phyloP scores from a whole-genome alignment of 2,888 invertebrate species.

The Rapana venosa region DNA sequence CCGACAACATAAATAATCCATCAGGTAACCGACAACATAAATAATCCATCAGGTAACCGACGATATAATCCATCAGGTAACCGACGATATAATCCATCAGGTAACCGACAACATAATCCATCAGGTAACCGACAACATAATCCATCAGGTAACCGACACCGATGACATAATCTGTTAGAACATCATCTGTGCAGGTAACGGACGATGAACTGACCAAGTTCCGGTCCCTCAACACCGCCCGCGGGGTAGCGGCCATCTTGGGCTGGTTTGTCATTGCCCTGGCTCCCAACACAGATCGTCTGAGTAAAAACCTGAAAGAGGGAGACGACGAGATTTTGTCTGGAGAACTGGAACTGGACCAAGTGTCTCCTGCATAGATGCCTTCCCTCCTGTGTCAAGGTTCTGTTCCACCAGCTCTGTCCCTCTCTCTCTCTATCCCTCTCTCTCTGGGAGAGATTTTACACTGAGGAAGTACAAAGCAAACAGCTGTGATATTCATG shows the following conservation, averaged over 20 bases:
- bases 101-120: too few species aligned
- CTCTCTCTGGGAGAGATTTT: too few species aligned
- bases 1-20: too few species aligned
- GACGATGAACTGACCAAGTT: slow-evolving; percentile 59
- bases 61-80: too few species aligned
- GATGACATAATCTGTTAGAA: too few species aligned
- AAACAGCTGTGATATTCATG: too few species aligned
- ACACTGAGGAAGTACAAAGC: too few species aligned
- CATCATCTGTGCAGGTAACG: slow-evolving; percentile 34
- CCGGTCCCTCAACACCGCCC: slow-evolving; percentile 71
- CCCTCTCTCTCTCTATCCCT: too few species aligned
- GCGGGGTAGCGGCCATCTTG: slow-evolving; percentile 69
- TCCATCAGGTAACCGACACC: not conserved
- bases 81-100: too few species aligned
- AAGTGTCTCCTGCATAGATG: slow-evolving; percentile 46
- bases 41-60: too few species aligned
- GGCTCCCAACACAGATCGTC: slow-evolving; percentile 69
- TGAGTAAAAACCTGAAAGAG: slow-evolving; percentile 69
- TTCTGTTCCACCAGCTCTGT: not conserved
- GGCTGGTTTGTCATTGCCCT: slow-evolving; percentile 75
- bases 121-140: too few species aligned
- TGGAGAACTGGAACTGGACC: slow-evolving; percentile 58
- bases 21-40: too few species aligned
- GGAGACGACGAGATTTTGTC: slow-evolving; percentile 68
- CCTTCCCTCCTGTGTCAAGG: not conserved